phyloP scores from a whole-genome alignment of 1,140 invertebrate genomes.

The Kradibia gibbosae region DNA sequence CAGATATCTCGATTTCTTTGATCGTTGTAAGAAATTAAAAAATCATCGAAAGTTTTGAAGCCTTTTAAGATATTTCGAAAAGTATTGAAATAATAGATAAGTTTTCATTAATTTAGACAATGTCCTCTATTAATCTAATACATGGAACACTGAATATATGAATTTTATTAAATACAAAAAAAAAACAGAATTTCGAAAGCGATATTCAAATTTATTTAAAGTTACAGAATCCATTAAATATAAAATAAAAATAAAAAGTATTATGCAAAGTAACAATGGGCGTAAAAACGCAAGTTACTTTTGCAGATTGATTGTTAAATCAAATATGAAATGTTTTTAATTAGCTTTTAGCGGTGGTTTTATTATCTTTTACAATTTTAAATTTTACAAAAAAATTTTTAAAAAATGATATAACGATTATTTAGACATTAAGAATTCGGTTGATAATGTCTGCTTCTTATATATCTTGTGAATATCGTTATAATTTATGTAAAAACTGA shows the following conservation, averaged over 20 bases:
- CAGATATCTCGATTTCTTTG: constrained; percentile 35
- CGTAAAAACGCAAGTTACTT: constrained; percentile 9
- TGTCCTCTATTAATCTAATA: constrained; percentile 13
- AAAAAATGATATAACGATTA: constrained; percentile 19
- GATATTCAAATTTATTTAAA: constrained; percentile 43
- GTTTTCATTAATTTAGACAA: constrained; percentile 43
- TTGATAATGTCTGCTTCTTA: constrained; percentile 38
- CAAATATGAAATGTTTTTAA: constrained; percentile 39
- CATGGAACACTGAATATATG: constrained; percentile 11
- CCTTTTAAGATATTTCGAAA: constrained; percentile 46
- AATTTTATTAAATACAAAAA: constrained; percentile 15
- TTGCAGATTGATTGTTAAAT: constrained; percentile 38
- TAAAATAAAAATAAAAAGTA: constrained; percentile 39
- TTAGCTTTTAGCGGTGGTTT: constrained; percentile 34
- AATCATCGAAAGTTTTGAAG: constrained; percentile 33
- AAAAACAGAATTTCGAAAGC: constrained; percentile 28
- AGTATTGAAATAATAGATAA: constrained; percentile 45
- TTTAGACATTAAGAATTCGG: constrained; percentile 28
- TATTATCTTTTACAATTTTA: constrained; percentile 33
- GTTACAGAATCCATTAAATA: constrained; percentile 15
- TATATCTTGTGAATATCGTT: constrained; percentile 48
- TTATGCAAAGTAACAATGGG: constrained; percentile 27
- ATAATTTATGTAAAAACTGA: constrained; percentile 46
- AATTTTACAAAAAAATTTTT: constrained; percentile 38
- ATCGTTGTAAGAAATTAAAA: constrained; percentile 41